phyloP scores from a whole-genome alignment of 2,797 vertebrate species.

The Crax fasciolata region DNA sequence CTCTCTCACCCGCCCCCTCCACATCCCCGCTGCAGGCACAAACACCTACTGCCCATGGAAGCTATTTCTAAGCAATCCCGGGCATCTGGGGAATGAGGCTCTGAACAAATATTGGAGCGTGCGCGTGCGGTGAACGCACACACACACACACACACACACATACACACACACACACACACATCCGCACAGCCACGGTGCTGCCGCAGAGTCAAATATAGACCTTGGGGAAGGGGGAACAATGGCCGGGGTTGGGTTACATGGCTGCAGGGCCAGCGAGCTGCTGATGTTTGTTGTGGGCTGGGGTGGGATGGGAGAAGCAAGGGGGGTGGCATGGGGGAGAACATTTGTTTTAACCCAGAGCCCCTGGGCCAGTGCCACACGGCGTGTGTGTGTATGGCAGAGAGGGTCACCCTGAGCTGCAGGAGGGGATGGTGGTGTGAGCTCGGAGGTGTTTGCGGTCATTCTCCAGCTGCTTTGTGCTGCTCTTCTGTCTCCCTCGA shows the following conservation, averaged over 20 bases:
- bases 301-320: slow-evolving; percentile 64
- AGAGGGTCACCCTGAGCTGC: background rate
- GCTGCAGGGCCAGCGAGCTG: slow-evolving; percentile 75
- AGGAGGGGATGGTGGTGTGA: slow-evolving; percentile 16
- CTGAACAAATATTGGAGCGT: slow-evolving; percentile 57
- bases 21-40: background rate
- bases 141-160: background rate
- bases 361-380: background rate
- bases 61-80: slow-evolving; percentile 73
- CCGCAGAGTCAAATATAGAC: slow-evolving; percentile 79
- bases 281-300: slow-evolving; percentile 66
- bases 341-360: slow-evolving; percentile 74
- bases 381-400: background rate
- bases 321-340: slow-evolving; percentile 59
- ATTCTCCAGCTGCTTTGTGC: slow-evolving; percentile 45
- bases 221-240: slow-evolving; percentile 77
- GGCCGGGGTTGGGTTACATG: slow-evolving; percentile 80
- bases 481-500: background rate
- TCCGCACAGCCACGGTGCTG: slow-evolving; percentile 30
- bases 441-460: background rate
- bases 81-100: slow-evolving; percentile 70
- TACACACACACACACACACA: too few species aligned
- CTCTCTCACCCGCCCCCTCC: background rate
- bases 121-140: background rate
- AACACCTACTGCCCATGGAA: slow-evolving; percentile 67